phyloP scores from a whole-genome alignment of 2,113 vertebrate species.

The Australoheros scitulus region DNA sequence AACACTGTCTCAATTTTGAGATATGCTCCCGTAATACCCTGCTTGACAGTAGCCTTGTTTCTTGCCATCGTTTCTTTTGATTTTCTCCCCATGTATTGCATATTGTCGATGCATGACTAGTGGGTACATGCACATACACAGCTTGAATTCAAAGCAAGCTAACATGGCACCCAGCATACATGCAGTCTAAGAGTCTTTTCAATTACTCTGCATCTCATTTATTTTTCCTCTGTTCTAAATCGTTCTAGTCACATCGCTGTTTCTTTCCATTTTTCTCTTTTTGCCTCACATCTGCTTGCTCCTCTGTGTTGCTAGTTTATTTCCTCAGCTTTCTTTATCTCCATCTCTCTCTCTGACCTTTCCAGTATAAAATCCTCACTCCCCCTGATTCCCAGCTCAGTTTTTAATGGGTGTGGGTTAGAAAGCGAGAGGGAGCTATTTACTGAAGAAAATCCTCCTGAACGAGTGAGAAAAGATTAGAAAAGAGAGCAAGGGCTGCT shows the following conservation, averaged over 20 bases:
- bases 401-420: slow-evolving; percentile 52
- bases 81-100: slow-evolving; percentile 9
- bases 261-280: slow-evolving; percentile 44
- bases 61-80: not conserved
- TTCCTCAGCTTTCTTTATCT: slow-evolving; percentile 47
- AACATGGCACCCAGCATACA: slow-evolving; percentile 15
- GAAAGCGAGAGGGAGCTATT: slow-evolving; percentile 44
- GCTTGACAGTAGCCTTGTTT: not conserved
- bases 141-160: slow-evolving; percentile 24
- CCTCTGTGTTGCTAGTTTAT: slow-evolving; percentile 41
- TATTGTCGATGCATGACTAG: not conserved
- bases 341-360: slow-evolving; percentile 65
- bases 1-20: not conserved
- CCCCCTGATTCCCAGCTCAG: slow-evolving; percentile 50
- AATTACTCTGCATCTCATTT: slow-evolving; percentile 22
- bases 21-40: not conserved
- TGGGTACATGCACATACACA: not conserved
- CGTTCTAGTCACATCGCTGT: slow-evolving; percentile 25
- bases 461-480: slow-evolving; percentile 57
- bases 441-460: slow-evolving; percentile 60
- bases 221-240: slow-evolving; percentile 20
- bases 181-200: slow-evolving; percentile 9
- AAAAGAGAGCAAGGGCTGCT: slow-evolving; percentile 40
- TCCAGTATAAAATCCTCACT: slow-evolving; percentile 53
- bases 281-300: slow-evolving; percentile 44